Evolutionary conservation across 1,140 invertebrate species (phyloP).

Genomic region (Euwallacea fornicatus): DNA sequence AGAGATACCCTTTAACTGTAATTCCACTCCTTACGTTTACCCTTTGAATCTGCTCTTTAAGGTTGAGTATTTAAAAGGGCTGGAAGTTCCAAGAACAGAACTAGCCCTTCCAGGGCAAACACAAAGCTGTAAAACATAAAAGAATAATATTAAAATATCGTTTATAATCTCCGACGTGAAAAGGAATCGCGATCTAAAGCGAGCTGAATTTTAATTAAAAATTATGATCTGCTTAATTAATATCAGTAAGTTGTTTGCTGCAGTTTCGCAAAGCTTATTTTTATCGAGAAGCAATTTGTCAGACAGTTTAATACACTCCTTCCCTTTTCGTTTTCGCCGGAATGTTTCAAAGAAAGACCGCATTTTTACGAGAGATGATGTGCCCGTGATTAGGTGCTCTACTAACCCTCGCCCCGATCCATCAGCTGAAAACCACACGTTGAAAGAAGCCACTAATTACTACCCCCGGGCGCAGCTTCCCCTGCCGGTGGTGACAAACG

Average conservation of each 20-base stretch:
- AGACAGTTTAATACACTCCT: slow-evolving; percentile 3
- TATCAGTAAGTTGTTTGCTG: slow-evolving; percentile 17
- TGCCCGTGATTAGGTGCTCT: slow-evolving; percentile 12
- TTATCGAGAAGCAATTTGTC: slow-evolving; percentile 16
- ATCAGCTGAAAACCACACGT: slow-evolving; percentile 34
- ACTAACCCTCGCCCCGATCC: slow-evolving; percentile 16
- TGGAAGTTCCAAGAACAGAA: slow-evolving; percentile 15
- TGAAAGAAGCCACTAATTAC: slow-evolving; percentile 38
- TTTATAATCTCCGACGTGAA: slow-evolving; percentile 19
- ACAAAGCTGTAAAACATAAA: slow-evolving; percentile 19
- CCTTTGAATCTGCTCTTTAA: neutral
- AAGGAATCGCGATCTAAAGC: slow-evolving; percentile 16
- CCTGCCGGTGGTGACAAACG: slow-evolving; percentile 30
- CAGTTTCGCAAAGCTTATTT: slow-evolving; percentile 14
- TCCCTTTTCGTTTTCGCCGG: neutral
- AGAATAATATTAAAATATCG: slow-evolving; percentile 23
- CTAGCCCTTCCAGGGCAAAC: slow-evolving; percentile 10
- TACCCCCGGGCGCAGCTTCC: slow-evolving; percentile 24
- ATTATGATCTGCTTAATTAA: slow-evolving; percentile 23
- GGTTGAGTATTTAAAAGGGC: no score
- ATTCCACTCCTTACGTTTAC: slow-evolving; percentile 4
- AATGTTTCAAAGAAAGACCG: neutral
- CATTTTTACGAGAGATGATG: neutral
- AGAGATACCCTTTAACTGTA: neutral
- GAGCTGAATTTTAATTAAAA: slow-evolving; percentile 20